Conservation (phyloP, 2,888 invertebrate genomes). For the Leptinotarsa tumamoca region DNA sequence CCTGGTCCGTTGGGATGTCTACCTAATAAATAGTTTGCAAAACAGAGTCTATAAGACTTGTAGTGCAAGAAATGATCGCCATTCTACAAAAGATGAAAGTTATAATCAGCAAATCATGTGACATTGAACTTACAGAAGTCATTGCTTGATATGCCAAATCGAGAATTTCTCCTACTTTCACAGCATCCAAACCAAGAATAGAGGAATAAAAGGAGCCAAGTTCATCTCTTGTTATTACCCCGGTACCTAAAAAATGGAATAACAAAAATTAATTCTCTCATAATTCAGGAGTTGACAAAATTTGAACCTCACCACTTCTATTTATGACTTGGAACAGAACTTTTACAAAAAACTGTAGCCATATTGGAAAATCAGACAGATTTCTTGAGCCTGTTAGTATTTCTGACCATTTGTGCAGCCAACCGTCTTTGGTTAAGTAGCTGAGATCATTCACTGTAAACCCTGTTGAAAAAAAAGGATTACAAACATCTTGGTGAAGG, state of each 20-base stretch:
- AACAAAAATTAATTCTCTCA: neutral
- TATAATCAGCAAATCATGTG: conserved; percentile 19
- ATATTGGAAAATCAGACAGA: conserved; percentile 77
- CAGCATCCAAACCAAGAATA: conserved; percentile 74
- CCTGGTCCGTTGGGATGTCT: conserved; percentile 82
- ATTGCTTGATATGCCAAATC: conserved; percentile 78
- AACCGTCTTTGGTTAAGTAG: conserved; percentile 75
- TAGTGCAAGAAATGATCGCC: conserved; percentile 77
- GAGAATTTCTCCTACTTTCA: conserved; percentile 74
- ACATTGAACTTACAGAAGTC: conserved; percentile 74
- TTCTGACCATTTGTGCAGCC: conserved; percentile 78
- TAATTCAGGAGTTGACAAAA: conserved; percentile 1
- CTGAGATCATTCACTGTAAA: conserved; percentile 64
- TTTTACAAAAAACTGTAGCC: conserved; percentile 80
- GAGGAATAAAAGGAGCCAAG: conserved; percentile 78
- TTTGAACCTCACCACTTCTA: conserved; percentile 70
- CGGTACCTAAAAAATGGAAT: conserved; percentile 68
- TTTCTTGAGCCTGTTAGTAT: conserved; percentile 68
- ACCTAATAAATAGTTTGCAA: conserved; percentile 80
- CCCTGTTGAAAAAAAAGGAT: conserved; percentile 48
- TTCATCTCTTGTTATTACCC: conserved; percentile 76
- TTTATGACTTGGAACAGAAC: conserved; percentile 79
- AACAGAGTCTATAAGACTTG: conserved; percentile 78
- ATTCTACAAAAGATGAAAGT: conserved; percentile 70
- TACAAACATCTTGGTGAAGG: neutral